phyloP scores from a whole-genome alignment of 2,888 invertebrate genomes.

The Terebella lapidaria region DNA sequence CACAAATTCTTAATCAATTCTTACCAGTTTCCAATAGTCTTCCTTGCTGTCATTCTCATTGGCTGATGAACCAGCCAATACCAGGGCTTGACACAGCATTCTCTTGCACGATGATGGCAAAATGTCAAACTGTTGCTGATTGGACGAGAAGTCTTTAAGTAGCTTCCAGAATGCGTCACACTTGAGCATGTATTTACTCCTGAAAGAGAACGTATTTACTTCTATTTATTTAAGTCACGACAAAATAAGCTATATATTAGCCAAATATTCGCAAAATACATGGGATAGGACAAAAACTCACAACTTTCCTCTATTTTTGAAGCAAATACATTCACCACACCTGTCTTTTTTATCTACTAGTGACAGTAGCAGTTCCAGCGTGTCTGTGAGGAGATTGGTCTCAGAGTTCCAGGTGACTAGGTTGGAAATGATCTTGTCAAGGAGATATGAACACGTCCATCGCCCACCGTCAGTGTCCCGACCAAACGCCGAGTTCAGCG shows the following conservation, averaged over 20 bases:
- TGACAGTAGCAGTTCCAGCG: slow-evolving; percentile 61
- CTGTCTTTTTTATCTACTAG: slow-evolving; percentile 58
- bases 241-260: too few relatives aligned
- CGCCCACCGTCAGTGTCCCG: slow-evolving; percentile 64
- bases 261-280: too few relatives aligned
- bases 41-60: slow-evolving; percentile 40
- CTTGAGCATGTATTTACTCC: slow-evolving; percentile 59
- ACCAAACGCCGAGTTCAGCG: slow-evolving; percentile 63
- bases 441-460: slow-evolving; percentile 63
- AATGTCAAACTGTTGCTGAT: slow-evolving; percentile 54
- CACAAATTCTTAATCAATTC: too few relatives aligned
- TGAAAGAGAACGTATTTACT: slow-evolving; percentile 47
- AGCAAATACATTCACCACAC: too few relatives aligned
- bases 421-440: slow-evolving; percentile 65
- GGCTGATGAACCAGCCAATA: slow-evolving; percentile 62
- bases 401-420: slow-evolving; percentile 64
- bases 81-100: slow-evolving; percentile 69
- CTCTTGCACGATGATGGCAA: slow-evolving; percentile 62
- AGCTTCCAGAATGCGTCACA: slow-evolving; percentile 59
- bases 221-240: background rate
- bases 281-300: too few relatives aligned
- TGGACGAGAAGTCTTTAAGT: slow-evolving; percentile 57
- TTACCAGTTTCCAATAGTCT: slow-evolving; percentile 31
- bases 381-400: slow-evolving; percentile 62
- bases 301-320: too few relatives aligned